Conservation (phyloP, 2,797 vertebrate genomes). For the Chromobotia macracanthus region DNA sequence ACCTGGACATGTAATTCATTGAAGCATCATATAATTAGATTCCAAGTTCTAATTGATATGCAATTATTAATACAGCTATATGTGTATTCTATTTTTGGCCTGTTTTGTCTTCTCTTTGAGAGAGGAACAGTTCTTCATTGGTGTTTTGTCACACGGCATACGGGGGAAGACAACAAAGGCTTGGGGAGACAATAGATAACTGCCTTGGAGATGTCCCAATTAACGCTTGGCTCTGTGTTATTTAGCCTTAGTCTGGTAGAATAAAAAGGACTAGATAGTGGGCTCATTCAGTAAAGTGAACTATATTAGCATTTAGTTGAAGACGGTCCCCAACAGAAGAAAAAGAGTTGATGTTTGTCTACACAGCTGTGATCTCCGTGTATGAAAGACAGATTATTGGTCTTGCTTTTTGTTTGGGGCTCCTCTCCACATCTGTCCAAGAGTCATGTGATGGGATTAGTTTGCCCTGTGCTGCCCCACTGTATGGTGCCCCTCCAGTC, state of each 20-base stretch:
- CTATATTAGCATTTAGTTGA: conserved; percentile 72
- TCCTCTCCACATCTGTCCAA: conserved; percentile 76
- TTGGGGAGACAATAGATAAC: conserved; percentile 58
- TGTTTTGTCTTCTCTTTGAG: conserved; percentile 32
- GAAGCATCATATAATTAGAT: too few species aligned
- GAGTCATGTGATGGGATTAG: conserved; percentile 55
- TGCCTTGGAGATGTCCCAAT: conserved; percentile 65
- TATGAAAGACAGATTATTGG: conserved; percentile 79
- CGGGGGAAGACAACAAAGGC: conserved; percentile 58
- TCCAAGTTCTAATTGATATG: too few species aligned
- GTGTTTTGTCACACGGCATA: conserved; percentile 62
- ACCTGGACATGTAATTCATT: too few species aligned
- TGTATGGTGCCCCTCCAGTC: conserved; percentile 64
- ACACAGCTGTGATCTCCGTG: conserved; percentile 75
- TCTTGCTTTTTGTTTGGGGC: conserved; percentile 54
- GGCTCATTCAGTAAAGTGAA: conserved; percentile 68
- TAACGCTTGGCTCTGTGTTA: conserved; percentile 72
- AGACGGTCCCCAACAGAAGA: conserved; percentile 52
- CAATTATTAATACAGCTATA: background rate
- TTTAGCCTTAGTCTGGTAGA: conserved; percentile 43
- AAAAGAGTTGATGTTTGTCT: conserved; percentile 70
- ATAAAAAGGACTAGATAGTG: conserved; percentile 63
- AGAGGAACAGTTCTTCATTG: conserved; percentile 35
- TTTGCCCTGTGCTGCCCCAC: conserved; percentile 58
- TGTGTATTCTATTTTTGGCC: conserved; percentile 10